Evolutionary conservation across 2,113 vertebrate species (phyloP), one percentile per base, ranked within the genome.

Genomic region (Brachirus orientalis): DNA sequence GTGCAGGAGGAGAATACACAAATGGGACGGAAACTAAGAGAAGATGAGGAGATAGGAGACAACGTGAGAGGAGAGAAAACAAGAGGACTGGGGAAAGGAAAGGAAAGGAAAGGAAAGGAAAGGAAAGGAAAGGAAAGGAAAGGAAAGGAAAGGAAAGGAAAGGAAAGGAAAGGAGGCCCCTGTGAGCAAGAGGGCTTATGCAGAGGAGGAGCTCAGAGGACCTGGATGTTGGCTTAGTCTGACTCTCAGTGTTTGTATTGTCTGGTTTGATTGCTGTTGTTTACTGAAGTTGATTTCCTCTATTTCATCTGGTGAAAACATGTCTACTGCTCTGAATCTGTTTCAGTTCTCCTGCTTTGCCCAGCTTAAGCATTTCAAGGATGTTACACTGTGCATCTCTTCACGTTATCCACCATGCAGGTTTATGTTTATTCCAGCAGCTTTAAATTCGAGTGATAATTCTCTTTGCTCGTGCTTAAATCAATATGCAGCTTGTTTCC

Each of bases 161-260:
- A 22, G 46, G 37, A 40, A 43, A 62, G 37, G 16, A 7, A 51
- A 13, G 18, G 28, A 51, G 11, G 28, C 28, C 28, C 28, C 6
- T 4, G 28, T 28, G 65, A 74, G 58, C 36, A 19, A 1, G 14
- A 37, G 48, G 58, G 48, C 38, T 77, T 61, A 72, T 77, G 63
- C 84, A 73, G 72, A 70, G 67, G 35, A 80, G 63, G n/a, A 13
- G 52, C 65, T 69, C 64, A 40, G 60, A 69, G 61, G 72, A 54
- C 67, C 56, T 65, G 62, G 56, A n/a, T 86, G 86, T 86, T 77
- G 64, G 76, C 73, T 80, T 59, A 80, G 80, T 82, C 79, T 80
- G 45, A 50, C 60, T 62, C 69, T 53, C 3, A 1, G 12, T 86
- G 79, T 88, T 86, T 88, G 79, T 56, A 43, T 51, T 69, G 81